Evolutionary conservation across 2,113 vertebrate species (phyloP).

Genomic region (Pteronura brasiliensis): DNA sequence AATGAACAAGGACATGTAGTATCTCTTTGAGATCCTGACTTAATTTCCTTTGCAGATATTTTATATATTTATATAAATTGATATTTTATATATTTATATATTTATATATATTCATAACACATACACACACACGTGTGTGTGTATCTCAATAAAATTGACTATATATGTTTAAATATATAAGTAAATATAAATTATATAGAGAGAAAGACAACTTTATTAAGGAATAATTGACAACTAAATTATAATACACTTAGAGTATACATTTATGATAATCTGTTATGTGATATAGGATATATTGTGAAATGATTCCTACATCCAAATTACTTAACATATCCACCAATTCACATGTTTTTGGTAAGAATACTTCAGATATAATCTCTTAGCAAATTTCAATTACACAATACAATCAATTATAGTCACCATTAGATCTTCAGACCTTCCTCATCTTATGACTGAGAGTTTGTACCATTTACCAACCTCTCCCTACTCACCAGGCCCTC

Average conservation of each 20-base stretch:
- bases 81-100: too few relatives aligned
- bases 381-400: not conserved
- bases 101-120: too few relatives aligned
- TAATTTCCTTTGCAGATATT: not conserved
- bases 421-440: not conserved
- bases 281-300: not conserved
- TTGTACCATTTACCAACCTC: not conserved
- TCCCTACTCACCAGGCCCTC: not conserved
- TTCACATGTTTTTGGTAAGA: not conserved
- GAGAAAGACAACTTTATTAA: not conserved
- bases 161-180: not conserved
- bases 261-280: not conserved
- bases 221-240: not conserved
- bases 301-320: not conserved
- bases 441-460: not conserved
- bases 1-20: not conserved
- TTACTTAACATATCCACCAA: not conserved
- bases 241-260: not conserved
- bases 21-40: not conserved
- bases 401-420: not conserved
- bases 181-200: not conserved
- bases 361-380: not conserved
- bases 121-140: too few relatives aligned
- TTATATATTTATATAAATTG: too few relatives aligned
- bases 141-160: not conserved